Base-by-base conservation (phyloP, 2,797 vertebrate genomes). In the Brotula barbata region DNA sequence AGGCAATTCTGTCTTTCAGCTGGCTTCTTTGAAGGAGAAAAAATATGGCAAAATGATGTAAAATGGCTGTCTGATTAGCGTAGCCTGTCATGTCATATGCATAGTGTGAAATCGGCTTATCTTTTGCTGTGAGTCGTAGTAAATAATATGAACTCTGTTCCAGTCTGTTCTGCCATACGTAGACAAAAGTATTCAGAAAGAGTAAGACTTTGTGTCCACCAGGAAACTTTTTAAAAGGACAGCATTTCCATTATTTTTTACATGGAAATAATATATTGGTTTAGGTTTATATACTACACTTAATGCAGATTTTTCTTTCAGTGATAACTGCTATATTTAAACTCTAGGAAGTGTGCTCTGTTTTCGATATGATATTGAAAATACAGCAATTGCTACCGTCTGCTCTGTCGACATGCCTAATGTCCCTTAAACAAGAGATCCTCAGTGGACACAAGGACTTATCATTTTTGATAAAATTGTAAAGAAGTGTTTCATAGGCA, bases 391-490 rank as follows among this genome's bases (percentile, higher is more conserved):
- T 12, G 11, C 21, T 23, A 10, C 12, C 42, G 25, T 50, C 20
- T 44, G 19, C 19, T 7, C 4, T 49, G 28, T 31, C 7, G 22
- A 19, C 10, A 13, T 31, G 9, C 2, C 28, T 51, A n/a, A 43
- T 25, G 16, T 43, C 3, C 36, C 15, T 44, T 49, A 49, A 10
- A 49, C 13, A 44, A 57, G 72, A 84, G 72, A 73, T 74, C 52
- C 75, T 61, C 77, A 50, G 80, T 83, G 77, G 84, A 48, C 71
- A 81, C 73, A 74, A 75, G 45, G 59, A 50, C 51, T 41, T 17
- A 28, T 19, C 5, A 42, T 13, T 3, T 57, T 58, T 66, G 21
- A 31, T 13, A 20, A 36, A 31, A 7, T 7, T 34, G 23, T 49
- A 33, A n/a, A n/a, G n/a, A n/a, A n/a, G n/a, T 31, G 23, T 39